Percentiles rank a stretch among this genome's conserved stretches.
Conservation (phyloP, 1,140 invertebrate genomes). For the Reticulitermes speratus region DNA sequence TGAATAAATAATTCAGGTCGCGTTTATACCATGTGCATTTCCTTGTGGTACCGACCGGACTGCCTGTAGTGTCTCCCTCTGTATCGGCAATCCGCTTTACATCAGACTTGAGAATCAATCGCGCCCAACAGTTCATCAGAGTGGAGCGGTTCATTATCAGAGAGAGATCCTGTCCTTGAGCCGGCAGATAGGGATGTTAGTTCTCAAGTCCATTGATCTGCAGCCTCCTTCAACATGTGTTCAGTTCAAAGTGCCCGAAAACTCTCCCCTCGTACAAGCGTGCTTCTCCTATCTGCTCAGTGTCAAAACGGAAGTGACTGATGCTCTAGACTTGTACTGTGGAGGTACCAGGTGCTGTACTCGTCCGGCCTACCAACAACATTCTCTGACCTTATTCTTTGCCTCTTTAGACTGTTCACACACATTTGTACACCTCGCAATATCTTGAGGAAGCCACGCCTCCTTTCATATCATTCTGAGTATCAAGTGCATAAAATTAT, state of each 20-base stretch:
- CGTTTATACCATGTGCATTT: neutral
- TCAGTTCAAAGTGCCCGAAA: neutral
- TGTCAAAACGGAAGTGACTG: too few species aligned
- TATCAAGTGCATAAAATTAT: too few species aligned
- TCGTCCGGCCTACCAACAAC: too few species aligned
- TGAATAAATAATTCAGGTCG: neutral
- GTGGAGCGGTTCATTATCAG: conserved; percentile 11
- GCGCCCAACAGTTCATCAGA: neutral
- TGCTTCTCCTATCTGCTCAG: too few species aligned
- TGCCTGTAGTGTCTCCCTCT: neutral
- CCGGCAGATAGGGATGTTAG: neutral
- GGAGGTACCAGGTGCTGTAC: too few species aligned
- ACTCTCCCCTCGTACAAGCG: neutral
- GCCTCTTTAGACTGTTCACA: too few species aligned
- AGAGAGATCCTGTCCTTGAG: neutral
- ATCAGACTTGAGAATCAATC: neutral
- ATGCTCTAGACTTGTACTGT: too few species aligned
- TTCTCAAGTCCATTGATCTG: neutral
- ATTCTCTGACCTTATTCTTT: too few species aligned
- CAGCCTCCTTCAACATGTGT: neutral
- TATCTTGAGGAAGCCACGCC: too few species aligned
- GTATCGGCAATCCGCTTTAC: neutral
- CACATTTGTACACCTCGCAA: too few species aligned
- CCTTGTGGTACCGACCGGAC: neutral
- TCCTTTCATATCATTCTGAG: too few species aligned